Percentiles rank a stretch among this genome's conserved stretches.
phyloP scores from a whole-genome alignment of 2,113 vertebrate genomes.

The Lasiurus cinereus region DNA sequence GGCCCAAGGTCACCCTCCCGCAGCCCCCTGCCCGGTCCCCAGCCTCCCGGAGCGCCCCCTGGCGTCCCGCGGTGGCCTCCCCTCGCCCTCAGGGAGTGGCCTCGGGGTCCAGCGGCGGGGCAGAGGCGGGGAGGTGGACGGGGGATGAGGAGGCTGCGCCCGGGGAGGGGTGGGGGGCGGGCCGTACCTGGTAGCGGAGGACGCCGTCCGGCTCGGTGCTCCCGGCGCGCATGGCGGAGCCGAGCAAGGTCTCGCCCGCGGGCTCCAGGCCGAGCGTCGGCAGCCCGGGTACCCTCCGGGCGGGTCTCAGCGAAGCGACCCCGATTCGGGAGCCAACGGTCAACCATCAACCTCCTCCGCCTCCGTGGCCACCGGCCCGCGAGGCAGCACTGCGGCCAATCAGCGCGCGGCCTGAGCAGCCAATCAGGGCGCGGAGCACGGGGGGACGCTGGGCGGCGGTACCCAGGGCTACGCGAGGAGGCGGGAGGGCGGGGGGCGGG shows the following conservation, averaged over 20 bases:
- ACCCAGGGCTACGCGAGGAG: constrained; percentile 68
- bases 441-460: constrained; percentile 79
- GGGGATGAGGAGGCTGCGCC: constrained; percentile 61
- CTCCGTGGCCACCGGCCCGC: constrained; percentile 75
- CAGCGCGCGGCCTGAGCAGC: constrained; percentile 65
- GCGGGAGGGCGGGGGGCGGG: constrained; percentile 24
- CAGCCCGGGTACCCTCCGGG: neutral
- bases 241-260: constrained; percentile 10
- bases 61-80: neutral
- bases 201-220: constrained; percentile 90
- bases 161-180: constrained; percentile 78
- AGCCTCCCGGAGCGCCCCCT: constrained; percentile 59
- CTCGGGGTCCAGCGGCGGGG: neutral
- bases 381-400: constrained; percentile 75
- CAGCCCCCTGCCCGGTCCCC: neutral
- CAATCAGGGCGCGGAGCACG: constrained; percentile 77
- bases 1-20: constrained; percentile 82
- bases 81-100: constrained; percentile 62
- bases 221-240: constrained; percentile 87
- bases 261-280: constrained; percentile 38
- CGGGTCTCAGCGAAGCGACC: constrained; percentile 56
- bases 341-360: constrained; percentile 75
- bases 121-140: constrained; percentile 46
- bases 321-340: constrained; percentile 60
- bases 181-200: constrained; percentile 93